Evolutionary conservation across 1,140 invertebrate genomes (phyloP).

Genomic region (Pachypsylla venusta): DNA sequence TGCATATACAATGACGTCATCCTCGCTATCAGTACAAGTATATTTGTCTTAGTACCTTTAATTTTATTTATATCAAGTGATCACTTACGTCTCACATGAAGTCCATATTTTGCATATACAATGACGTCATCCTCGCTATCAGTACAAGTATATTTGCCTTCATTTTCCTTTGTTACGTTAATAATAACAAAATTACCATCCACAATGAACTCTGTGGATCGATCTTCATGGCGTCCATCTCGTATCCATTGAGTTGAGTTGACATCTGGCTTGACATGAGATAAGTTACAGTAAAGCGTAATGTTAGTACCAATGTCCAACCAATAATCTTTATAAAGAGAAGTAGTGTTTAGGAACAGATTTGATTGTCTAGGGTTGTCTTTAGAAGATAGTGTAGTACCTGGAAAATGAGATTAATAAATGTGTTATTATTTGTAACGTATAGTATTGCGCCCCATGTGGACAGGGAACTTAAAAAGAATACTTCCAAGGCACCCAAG

Average conservation of each 20-base stretch:
- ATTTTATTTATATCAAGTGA: no score
- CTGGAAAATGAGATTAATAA: no score
- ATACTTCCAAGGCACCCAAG: no score
- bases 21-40: not conserved
- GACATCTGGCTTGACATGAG: not conserved
- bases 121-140: not conserved
- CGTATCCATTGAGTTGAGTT: not conserved
- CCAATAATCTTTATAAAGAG: not conserved
- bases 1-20: not conserved
- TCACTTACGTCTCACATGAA: constrained; percentile 5
- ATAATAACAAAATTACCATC: constrained; percentile 4
- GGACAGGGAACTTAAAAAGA: no score
- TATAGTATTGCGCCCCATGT: no score
- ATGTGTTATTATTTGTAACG: no score
- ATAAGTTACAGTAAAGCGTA: not conserved
- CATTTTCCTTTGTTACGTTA: not conserved
- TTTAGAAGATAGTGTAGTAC: no score
- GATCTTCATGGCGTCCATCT: constrained; percentile 3
- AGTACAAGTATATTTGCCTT: not conserved
- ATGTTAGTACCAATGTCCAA: not conserved
- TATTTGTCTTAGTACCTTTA: no score
- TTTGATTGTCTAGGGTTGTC: not conserved
- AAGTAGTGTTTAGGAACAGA: not conserved
- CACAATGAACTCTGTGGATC: not conserved
- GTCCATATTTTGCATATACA: not conserved